Percentiles rank a stretch among this genome's conserved stretches.
Evolutionary conservation across 2,888 invertebrate species (phyloP).

Genomic region (Tachina grossa): DNA sequence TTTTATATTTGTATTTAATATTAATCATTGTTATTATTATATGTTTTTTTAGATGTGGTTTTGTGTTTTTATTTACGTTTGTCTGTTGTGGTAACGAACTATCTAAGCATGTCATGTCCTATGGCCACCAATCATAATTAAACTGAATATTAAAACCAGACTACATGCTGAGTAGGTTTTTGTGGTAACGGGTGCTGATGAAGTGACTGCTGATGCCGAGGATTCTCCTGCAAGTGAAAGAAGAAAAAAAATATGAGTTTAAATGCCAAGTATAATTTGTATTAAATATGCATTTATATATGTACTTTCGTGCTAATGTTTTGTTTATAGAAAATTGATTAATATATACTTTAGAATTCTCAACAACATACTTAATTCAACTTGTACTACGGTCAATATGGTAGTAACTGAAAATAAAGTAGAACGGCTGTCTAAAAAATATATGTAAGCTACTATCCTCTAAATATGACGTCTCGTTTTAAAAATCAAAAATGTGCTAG

Average conservation of each 20-base stretch:
- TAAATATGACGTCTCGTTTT: no score
- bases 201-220: slow-evolving; percentile 82
- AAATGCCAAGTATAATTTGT: neutral
- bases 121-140: slow-evolving; percentile 76
- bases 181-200: slow-evolving; percentile 79
- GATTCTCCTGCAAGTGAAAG: slow-evolving; percentile 79
- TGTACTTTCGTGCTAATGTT: no score
- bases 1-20: slow-evolving; percentile 53
- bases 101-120: slow-evolving; percentile 79
- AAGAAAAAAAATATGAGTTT: slow-evolving; percentile 28
- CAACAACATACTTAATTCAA: no score
- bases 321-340: no score
- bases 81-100: slow-evolving; percentile 48
- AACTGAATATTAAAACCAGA: slow-evolving; percentile 77
- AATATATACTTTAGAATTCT: no score
- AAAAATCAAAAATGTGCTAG: no score
- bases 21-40: slow-evolving; percentile 57
- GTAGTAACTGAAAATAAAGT: no score
- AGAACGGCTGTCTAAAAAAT: no score
- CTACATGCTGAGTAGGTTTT: slow-evolving; percentile 78
- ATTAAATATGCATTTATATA: no score
- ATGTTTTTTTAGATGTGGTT: slow-evolving; percentile 70
- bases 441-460: no score
- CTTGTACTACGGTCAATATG: no score
- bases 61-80: slow-evolving; percentile 52